Percentiles rank a stretch among this genome's conserved stretches.
phyloP scores from a whole-genome alignment of 2,888 invertebrate species.

The Trichacis sp. region DNA sequence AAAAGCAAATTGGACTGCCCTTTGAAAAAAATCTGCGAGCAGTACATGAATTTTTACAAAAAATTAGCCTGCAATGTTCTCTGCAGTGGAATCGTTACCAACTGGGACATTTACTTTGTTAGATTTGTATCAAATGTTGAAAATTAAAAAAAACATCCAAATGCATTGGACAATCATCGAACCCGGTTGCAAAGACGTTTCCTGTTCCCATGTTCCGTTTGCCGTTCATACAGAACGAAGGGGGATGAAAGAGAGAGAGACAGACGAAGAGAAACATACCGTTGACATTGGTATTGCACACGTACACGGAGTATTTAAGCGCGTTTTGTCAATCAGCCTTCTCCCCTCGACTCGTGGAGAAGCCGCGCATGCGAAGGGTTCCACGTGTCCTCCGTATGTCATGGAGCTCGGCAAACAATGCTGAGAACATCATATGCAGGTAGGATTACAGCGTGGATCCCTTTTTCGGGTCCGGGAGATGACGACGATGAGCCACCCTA shows the following conservation, averaged over 20 bases:
- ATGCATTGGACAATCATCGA: no score
- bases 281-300: not conserved
- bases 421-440: constrained; percentile 67
- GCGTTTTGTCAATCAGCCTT: constrained; percentile 39
- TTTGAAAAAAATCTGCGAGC: no score
- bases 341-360: constrained; percentile 44
- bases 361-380: constrained; percentile 38
- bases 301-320: constrained; percentile 31
- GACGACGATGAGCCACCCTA: constrained; percentile 54
- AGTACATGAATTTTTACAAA: no score
- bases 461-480: constrained; percentile 56
- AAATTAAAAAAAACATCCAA: not conserved
- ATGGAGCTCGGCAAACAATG: constrained; percentile 43
- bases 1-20: no score
- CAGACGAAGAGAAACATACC: constrained; percentile 1
- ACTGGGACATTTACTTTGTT: no score
- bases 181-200: no score
- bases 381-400: constrained; percentile 47
- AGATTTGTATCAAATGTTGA: no score
- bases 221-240: constrained; percentile 5
- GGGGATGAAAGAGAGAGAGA: constrained; percentile 3
- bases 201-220: constrained; percentile 33
- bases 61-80: no score
- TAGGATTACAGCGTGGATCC: constrained; percentile 66
- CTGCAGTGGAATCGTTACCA: no score